Percentiles rank a stretch among this genome's conserved stretches.
These are phyloP conservation scores for Tetranychus truncatus DNA, from an alignment of 2,888 invertebrate genomes.

Conservation along the genomic window DNA sequence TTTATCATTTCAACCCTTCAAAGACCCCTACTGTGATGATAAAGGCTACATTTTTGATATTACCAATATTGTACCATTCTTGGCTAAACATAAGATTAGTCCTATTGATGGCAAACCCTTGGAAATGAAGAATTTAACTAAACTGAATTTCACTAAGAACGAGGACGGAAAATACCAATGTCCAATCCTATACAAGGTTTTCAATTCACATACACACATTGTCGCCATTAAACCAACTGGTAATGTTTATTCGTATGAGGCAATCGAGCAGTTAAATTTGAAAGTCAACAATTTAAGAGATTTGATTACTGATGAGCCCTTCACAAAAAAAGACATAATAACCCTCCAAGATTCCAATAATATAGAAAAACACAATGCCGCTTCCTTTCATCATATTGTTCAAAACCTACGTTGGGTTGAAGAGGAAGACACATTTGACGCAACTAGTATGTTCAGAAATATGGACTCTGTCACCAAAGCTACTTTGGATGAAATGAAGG, in stretches of 20 bases:
- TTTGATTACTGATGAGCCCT: conserved; percentile 69
- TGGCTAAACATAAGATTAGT: conserved; percentile 77
- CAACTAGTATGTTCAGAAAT: conserved; percentile 8
- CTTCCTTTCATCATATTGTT: conserved; percentile 77
- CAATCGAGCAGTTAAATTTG: conserved; percentile 83
- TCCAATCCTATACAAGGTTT: conserved; percentile 62
- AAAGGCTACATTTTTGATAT: conserved; percentile 38
- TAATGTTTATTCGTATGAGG: conserved; percentile 87
- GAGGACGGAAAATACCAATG: conserved; percentile 37
- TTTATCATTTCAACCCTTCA: conserved; percentile 73
- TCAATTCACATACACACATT: conserved; percentile 83
- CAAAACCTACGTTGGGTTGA: conserved; percentile 45
- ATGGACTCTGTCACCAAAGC: conserved; percentile 18
- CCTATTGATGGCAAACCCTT: conserved; percentile 78
- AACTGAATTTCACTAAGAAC: conserved; percentile 74
- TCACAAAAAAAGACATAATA: conserved; percentile 71
- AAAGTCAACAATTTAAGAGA: conserved; percentile 79
- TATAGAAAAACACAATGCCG: conserved; percentile 80
- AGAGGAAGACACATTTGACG: conserved; percentile 15
- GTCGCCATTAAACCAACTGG: conserved; percentile 74
- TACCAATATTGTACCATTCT: conserved; percentile 55
- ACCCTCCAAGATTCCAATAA: conserved; percentile 46
- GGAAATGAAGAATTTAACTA: conserved; percentile 59
- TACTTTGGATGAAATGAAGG: conserved; percentile 19
- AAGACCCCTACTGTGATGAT: conserved; percentile 69